A percentile compares a stretch with the other conserved stretches of the same genome.
Evolutionary conservation across 2,113 vertebrate species (phyloP).

Genomic region (Corythaixoides concolor): DNA sequence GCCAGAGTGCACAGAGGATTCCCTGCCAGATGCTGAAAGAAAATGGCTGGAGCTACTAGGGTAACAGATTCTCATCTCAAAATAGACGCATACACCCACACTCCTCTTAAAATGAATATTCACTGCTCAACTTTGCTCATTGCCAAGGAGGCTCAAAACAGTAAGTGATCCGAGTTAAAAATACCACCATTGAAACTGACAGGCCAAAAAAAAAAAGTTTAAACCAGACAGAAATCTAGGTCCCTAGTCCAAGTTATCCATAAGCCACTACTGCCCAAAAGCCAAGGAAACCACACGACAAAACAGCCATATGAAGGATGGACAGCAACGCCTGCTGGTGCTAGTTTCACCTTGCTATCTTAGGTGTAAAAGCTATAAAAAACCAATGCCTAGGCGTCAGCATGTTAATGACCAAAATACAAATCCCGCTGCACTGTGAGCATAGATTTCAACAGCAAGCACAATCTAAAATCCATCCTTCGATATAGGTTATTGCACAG

Average conservation of each 20-base stretch:
- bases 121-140: not conserved
- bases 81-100: slow-evolving; percentile 53
- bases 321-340: not conserved
- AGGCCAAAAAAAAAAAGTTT: not conserved
- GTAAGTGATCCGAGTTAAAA: slow-evolving; percentile 26
- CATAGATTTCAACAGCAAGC: not conserved
- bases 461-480: not conserved
- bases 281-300: not conserved
- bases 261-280: not conserved
- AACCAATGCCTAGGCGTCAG: fast-evolving
- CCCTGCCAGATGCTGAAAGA: slow-evolving; percentile 42
- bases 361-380: not conserved
- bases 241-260: not conserved
- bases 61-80: slow-evolving; percentile 49
- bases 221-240: not conserved
- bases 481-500: not conserved
- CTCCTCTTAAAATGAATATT: slow-evolving; percentile 7
- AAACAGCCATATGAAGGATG: not conserved
- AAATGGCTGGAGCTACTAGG: slow-evolving; percentile 43
- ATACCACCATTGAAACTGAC: not conserved
- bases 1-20: not conserved
- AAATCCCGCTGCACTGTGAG: not conserved
- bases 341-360: not conserved
- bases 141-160: slow-evolving; percentile 32
- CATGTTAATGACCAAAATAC: not conserved